Evolutionary conservation across 2,888 invertebrate species (phyloP).

Genomic region (Pogonocherus hispidulus): DNA sequence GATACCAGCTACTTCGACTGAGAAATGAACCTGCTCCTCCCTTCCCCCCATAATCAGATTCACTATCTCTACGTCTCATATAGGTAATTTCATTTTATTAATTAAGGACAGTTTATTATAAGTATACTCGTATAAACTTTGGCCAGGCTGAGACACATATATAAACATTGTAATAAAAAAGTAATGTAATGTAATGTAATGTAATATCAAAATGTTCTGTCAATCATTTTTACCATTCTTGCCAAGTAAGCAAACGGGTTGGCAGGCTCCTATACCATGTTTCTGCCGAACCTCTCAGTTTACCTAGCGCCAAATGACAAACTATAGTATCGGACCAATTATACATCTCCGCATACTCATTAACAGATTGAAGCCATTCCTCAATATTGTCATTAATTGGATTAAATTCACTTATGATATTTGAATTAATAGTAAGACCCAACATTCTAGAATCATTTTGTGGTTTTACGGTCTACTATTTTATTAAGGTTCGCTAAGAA

Average conservation of each 20-base stretch:
- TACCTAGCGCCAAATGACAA: slow-evolving; percentile 32
- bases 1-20: slow-evolving; percentile 33
- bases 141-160: slow-evolving; percentile 7
- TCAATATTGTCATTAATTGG: slow-evolving; percentile 24
- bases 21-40: slow-evolving; percentile 34
- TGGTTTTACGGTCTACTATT: background rate
- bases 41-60: slow-evolving; percentile 26
- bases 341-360: slow-evolving; percentile 36
- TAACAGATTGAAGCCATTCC: slow-evolving; percentile 34
- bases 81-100: slow-evolving; percentile 29
- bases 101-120: slow-evolving; percentile 36
- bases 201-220: slow-evolving; percentile 23
- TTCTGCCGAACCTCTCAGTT: slow-evolving; percentile 34
- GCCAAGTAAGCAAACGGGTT: slow-evolving; percentile 30
- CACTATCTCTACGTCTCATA: slow-evolving; percentile 9
- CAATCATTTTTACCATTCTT: slow-evolving; percentile 33
- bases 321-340: slow-evolving; percentile 32
- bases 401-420: slow-evolving; percentile 36
- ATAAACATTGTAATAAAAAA: slow-evolving; percentile 17
- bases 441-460: background rate
- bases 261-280: slow-evolving; percentile 35
- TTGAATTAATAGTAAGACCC: slow-evolving; percentile 1
- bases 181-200: slow-evolving; percentile 31
- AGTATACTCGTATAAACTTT: slow-evolving; percentile 28
- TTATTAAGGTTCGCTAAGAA: background rate